Evolutionary conservation across 1,140 invertebrate species (phyloP).

Genomic region (Oscheius sp.): DNA sequence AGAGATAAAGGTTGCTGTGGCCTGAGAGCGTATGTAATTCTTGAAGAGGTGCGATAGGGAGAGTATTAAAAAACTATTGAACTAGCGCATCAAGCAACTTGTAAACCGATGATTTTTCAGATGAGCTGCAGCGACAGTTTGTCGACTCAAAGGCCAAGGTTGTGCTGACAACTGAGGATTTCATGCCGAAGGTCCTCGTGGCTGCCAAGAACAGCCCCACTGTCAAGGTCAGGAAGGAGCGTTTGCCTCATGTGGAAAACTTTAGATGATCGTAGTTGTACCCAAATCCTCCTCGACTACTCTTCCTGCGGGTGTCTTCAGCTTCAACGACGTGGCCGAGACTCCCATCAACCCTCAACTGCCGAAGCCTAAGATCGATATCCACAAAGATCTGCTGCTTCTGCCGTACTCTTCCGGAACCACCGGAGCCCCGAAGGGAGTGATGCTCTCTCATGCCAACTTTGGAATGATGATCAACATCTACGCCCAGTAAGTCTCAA

Average conservation of each 20-base stretch:
- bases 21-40: no score
- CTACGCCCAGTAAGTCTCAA: slow-evolving; percentile 24
- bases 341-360: slow-evolving; percentile 24
- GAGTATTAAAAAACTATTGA: no score
- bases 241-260: background rate
- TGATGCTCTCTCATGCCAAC: slow-evolving; percentile 65
- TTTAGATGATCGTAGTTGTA: slow-evolving; percentile 28
- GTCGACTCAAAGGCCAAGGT: slow-evolving; percentile 34
- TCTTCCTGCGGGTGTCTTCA: slow-evolving; percentile 21
- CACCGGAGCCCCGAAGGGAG: slow-evolving; percentile 65
- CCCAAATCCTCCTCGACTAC: slow-evolving; percentile 3
- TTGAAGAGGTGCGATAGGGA: no score
- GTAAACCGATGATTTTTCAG: no score
- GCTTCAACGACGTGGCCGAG: slow-evolving; percentile 16
- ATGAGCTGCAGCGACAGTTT: slow-evolving; percentile 44
- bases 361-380: slow-evolving; percentile 26
- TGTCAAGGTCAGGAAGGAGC: slow-evolving; percentile 29
- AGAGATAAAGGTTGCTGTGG: no score
- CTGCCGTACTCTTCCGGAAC: slow-evolving; percentile 60
- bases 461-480: slow-evolving; percentile 67
- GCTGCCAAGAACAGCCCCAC: slow-evolving; percentile 27
- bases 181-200: slow-evolving; percentile 25
- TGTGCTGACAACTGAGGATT: slow-evolving; percentile 32
- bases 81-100: no score
- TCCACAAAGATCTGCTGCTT: slow-evolving; percentile 40